Evolutionary conservation across 2,888 invertebrate species (phyloP), one percentile per base, ranked within the genome.

Genomic region (Helicoverpa assulta): DNA sequence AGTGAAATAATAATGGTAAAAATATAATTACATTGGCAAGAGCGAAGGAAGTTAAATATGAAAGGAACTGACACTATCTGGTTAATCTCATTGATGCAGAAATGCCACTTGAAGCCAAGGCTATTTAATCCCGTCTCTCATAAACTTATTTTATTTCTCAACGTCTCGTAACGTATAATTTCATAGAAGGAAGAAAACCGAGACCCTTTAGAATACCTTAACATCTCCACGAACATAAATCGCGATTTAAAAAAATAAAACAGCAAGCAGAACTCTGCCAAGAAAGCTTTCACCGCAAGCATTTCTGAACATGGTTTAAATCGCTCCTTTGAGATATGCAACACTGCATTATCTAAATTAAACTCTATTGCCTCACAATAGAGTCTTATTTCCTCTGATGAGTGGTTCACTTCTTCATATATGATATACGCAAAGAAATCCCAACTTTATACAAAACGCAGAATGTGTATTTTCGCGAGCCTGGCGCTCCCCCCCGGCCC

Each of bases 211-310:
- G 78, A 84, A 80, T 83, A 83, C 85, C 83, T 83, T 80, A 81
- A 83, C 85, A 86, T 89, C 87, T 87, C 76, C 81, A 74, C 78
- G 81, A 84, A 89, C 88, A 92, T 93, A 93, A 91, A 93, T 93
- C 90, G 90, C 90, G 89, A 92, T 93, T 93, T 76, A 91, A 90
- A 92, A 81, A 94, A 93, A 91, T 91, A 92, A 91, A 92, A 90
- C 87, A 84, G 88, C 88, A 88, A 90, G 89, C 90, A 90, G 91
- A 91, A 89, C 89, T 89, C 85, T 90, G 91, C 92, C 92, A 93
- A 93, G 93, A 92, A 93, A 92, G 92, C 93, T 93, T 93, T 93
- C 92, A 90, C 91, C 91, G 88, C 92, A 86, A 92, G 88, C 92
- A 90, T 92, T 91, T 89, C 89, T 86, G 90, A 91, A 92, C 92